Percentiles rank a stretch among this genome's conserved stretches.
Evolutionary conservation across 2,113 vertebrate species (phyloP).

Genomic region (Grammomys surdaster): DNA sequence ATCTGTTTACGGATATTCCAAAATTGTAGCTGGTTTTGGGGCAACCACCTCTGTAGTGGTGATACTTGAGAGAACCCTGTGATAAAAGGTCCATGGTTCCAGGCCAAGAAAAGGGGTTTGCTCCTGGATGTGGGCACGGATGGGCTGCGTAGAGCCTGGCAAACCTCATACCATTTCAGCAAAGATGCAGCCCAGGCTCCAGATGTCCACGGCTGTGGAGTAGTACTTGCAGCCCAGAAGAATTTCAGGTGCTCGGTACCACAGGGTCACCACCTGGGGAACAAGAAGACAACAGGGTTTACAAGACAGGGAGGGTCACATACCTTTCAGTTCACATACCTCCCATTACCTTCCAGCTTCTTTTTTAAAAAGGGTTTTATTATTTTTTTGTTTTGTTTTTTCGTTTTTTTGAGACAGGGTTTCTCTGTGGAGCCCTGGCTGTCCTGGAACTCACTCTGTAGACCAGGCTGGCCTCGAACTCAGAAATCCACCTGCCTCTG

Average conservation of each 20-base stretch:
- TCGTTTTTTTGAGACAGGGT: too few relatives aligned
- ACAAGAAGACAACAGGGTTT: background rate
- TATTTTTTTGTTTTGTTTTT: background rate
- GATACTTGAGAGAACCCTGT: conserved; percentile 30
- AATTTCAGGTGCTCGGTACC: conserved; percentile 98
- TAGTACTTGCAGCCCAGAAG: conserved; percentile 98
- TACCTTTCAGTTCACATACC: conserved; percentile 1
- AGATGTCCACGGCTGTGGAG: conserved; percentile 97
- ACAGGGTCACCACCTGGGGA: conserved; percentile 94
- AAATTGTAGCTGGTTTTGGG: conserved; percentile 9
- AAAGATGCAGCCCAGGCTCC: conserved; percentile 98
- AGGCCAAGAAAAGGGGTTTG: conserved; percentile 46
- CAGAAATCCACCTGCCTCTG: too few relatives aligned
- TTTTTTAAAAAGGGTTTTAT: background rate
- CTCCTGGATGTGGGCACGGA: conserved; percentile 32
- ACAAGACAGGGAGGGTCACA: background rate
- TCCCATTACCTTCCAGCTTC: background rate
- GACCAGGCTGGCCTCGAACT: too few relatives aligned
- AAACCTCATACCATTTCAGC: conserved; percentile 94
- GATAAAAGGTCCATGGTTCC: conserved; percentile 21
- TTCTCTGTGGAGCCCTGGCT: too few relatives aligned
- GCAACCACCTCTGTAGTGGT: background rate
- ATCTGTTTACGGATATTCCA: conserved; percentile 11
- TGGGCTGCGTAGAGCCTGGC: conserved; percentile 16
- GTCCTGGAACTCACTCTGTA: too few relatives aligned